phyloP scores from a whole-genome alignment of 1,140 invertebrate species.

The Lysiphlebus fabarum region DNA sequence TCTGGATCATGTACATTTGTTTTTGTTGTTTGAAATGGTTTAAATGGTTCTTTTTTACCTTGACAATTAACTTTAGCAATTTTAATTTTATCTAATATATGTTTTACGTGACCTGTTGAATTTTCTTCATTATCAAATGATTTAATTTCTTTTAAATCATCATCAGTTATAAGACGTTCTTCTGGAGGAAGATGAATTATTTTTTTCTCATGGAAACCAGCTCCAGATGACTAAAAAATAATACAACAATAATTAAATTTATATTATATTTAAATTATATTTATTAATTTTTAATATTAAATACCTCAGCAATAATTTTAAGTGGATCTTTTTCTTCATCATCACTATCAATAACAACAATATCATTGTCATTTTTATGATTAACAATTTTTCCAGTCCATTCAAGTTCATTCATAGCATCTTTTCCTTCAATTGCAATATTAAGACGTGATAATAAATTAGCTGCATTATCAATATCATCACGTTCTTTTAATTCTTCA shows the following conservation, averaged over 20 bases:
- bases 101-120: slow-evolving; percentile 55
- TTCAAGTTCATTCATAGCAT: slow-evolving; percentile 62
- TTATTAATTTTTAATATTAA: slow-evolving; percentile 23
- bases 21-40: slow-evolving; percentile 65
- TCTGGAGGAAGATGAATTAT: slow-evolving; percentile 56
- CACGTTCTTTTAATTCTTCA: slow-evolving; percentile 56
- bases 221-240: slow-evolving; percentile 47
- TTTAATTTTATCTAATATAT: slow-evolving; percentile 60
- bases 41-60: slow-evolving; percentile 52
- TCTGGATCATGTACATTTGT: slow-evolving; percentile 61
- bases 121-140: slow-evolving; percentile 37
- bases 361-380: slow-evolving; percentile 30
- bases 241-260: slow-evolving; percentile 15
- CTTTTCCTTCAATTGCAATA: slow-evolving; percentile 57
- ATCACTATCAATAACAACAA: slow-evolving; percentile 61
- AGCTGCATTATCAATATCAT: slow-evolving; percentile 61
- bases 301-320: slow-evolving; percentile 62
- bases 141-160: slow-evolving; percentile 61
- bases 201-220: slow-evolving; percentile 59
- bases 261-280: slow-evolving; percentile 11
- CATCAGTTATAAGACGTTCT: slow-evolving; percentile 59
- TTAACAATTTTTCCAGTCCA: slow-evolving; percentile 60
- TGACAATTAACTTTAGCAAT: slow-evolving; percentile 42
- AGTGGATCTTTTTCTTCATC: slow-evolving; percentile 64
- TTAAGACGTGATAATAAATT: slow-evolving; percentile 61